These are phyloP conservation scores for Orchestes rusci DNA, from an alignment of 2,888 invertebrate genomes.

Conservation along the genomic window DNA sequence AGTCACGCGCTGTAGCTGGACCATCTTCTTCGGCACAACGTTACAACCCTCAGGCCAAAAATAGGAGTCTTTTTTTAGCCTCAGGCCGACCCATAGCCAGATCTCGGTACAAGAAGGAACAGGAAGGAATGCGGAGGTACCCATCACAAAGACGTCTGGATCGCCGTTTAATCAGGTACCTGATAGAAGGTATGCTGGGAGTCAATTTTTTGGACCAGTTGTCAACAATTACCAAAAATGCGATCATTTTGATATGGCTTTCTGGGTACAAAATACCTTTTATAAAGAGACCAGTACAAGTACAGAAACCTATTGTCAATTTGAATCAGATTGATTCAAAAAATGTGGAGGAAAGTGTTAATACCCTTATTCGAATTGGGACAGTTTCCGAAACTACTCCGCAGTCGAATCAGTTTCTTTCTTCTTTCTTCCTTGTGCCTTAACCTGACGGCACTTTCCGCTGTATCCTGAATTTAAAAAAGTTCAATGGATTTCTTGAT, in stretches of 20 bases:
- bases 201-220: constrained; percentile 11
- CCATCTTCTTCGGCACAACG: constrained; percentile 4
- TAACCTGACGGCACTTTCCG: constrained; percentile 19
- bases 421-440: constrained; percentile 19
- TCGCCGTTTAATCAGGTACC: constrained; percentile 6
- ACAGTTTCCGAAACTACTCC: constrained; percentile 11
- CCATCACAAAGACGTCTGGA: constrained; percentile 1
- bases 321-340: constrained; percentile 1
- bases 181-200: constrained; percentile 8
- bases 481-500: not conserved
- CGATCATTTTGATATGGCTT: constrained; percentile 5
- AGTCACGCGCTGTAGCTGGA: constrained; percentile 10
- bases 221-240: constrained; percentile 9
- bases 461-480: constrained; percentile 22
- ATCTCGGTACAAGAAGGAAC: constrained; percentile 10
- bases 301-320: not conserved
- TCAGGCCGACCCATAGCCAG: constrained; percentile 8
- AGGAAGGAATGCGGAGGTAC: constrained; percentile 5
- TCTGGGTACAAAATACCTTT: constrained; percentile 11
- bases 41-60: constrained; percentile 3
- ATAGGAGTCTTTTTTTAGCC: constrained; percentile 12
- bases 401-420: constrained; percentile 18
- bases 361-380: not conserved
- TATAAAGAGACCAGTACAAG: constrained; percentile 8
- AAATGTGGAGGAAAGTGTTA: not conserved